phyloP scores from a whole-genome alignment of 2,797 vertebrate species.

The Sebastes melanostomus region DNA sequence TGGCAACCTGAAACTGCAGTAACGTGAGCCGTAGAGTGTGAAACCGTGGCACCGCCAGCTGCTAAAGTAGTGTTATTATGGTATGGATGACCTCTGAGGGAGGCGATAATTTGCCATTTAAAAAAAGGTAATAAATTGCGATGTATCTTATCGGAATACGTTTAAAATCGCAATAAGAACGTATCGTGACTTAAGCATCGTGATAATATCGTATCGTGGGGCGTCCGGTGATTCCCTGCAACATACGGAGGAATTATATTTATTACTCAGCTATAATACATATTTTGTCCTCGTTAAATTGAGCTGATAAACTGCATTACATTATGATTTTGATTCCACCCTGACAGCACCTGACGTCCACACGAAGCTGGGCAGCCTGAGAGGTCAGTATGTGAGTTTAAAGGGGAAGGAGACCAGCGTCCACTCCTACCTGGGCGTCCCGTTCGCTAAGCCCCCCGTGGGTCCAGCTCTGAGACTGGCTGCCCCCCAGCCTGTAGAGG shows the following conservation, averaged over 20 bases:
- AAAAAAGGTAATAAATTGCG: too few relatives aligned
- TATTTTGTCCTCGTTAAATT: background rate
- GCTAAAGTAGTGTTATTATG: too few relatives aligned
- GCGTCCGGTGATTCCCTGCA: too few relatives aligned
- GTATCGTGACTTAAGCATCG: too few relatives aligned
- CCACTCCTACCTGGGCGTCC: conserved; percentile 77
- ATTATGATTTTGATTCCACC: background rate
- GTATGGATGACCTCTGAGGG: too few relatives aligned
- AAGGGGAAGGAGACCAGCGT: conserved; percentile 71
- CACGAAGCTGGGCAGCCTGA: conserved; percentile 72
- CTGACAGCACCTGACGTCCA: conserved; percentile 61
- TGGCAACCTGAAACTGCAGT: too few relatives aligned
- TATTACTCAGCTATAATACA: background rate
- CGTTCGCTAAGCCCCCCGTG: conserved; percentile 79
- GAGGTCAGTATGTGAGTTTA: conserved; percentile 67
- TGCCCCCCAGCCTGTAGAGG: conserved; percentile 67
- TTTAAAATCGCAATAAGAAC: too few relatives aligned
- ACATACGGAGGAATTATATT: background rate
- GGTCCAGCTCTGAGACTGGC: conserved; percentile 74
- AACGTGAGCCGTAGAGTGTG: too few relatives aligned
- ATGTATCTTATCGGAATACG: too few relatives aligned
- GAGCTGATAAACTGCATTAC: background rate
- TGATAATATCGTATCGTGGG: too few relatives aligned
- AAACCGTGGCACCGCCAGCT: too few relatives aligned
- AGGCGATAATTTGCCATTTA: too few relatives aligned